A percentile compares a stretch with the other conserved stretches of the same genome.
Evolutionary conservation across 1,140 invertebrate genomes (phyloP).

Genomic region (Bilobella aurantiaca): DNA sequence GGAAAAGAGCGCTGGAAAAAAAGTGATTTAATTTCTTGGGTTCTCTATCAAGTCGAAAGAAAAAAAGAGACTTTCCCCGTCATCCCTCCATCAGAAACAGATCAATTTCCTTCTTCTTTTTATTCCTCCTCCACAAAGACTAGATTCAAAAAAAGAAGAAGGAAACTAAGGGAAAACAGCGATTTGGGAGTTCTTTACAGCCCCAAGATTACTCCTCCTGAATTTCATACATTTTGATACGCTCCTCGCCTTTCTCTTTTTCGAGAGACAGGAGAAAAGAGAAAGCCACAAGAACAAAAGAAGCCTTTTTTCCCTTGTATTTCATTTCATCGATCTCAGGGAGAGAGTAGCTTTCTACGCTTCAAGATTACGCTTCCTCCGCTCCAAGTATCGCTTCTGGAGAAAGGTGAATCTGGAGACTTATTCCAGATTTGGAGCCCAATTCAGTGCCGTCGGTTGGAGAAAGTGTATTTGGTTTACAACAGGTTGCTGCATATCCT

Average conservation of each 20-base stretch:
- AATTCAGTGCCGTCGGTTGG: too few relatives aligned
- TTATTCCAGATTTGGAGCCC: too few relatives aligned
- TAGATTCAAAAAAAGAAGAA: too few relatives aligned
- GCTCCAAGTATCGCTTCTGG: not conserved
- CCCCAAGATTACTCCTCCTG: not conserved
- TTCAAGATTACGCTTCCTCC: not conserved
- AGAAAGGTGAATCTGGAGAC: too few relatives aligned
- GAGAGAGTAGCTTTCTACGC: not conserved
- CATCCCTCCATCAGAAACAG: not conserved
- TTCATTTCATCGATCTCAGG: constrained; percentile 8
- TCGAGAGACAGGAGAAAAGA: not conserved
- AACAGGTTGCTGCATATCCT: too few relatives aligned
- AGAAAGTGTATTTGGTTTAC: too few relatives aligned
- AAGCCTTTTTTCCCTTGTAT: not conserved
- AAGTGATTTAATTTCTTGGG: constrained; percentile 2
- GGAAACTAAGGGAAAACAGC: not conserved
- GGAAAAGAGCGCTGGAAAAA: not conserved
- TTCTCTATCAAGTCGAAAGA: not conserved
- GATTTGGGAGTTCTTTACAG: constrained; percentile 9
- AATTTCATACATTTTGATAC: constrained; percentile 6
- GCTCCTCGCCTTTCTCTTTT: not conserved
- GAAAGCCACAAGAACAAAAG: constrained; percentile 9
- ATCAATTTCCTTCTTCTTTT: not conserved
- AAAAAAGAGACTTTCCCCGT: not conserved
- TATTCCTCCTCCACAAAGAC: too few relatives aligned